Conservation (phyloP, 2,113 vertebrate genomes). For the Chionomys nivalis region DNA sequence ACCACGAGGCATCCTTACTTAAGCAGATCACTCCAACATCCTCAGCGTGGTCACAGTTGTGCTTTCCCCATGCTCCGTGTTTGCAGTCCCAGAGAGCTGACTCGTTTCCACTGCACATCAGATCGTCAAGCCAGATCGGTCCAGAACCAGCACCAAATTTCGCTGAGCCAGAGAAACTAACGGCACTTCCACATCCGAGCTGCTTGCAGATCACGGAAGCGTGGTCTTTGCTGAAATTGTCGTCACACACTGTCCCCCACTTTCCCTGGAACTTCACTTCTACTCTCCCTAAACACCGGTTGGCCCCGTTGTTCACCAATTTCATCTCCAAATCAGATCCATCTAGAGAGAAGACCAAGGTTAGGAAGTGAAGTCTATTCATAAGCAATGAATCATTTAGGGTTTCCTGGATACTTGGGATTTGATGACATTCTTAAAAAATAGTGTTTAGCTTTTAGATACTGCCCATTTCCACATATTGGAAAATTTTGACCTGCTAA, state of each 20-base stretch:
- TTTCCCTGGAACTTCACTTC: slow-evolving; percentile 82
- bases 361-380: slow-evolving; percentile 1
- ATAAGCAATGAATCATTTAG: not conserved
- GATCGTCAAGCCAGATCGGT: slow-evolving; percentile 84
- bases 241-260: slow-evolving; percentile 87
- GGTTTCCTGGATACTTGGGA: not conserved
- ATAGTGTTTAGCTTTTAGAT: not conserved
- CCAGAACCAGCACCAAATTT: slow-evolving; percentile 84
- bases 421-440: not conserved
- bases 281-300: slow-evolving; percentile 82
- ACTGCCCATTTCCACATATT: not conserved
- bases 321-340: slow-evolving; percentile 80
- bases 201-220: slow-evolving; percentile 85
- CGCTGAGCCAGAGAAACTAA: slow-evolving; percentile 76
- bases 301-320: slow-evolving; percentile 68
- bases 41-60: slow-evolving; percentile 82
- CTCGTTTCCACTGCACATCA: slow-evolving; percentile 82
- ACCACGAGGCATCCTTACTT: slow-evolving; percentile 76
- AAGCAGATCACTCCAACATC: slow-evolving; percentile 84
- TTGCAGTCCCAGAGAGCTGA: slow-evolving; percentile 83
- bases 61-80: slow-evolving; percentile 78
- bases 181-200: slow-evolving; percentile 80
- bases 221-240: slow-evolving; percentile 80
- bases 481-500: slow-evolving; percentile 3
- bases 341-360: slow-evolving; percentile 36